phyloP scores from a whole-genome alignment of 2,113 vertebrate species.

The Oreochromis aureus region DNA sequence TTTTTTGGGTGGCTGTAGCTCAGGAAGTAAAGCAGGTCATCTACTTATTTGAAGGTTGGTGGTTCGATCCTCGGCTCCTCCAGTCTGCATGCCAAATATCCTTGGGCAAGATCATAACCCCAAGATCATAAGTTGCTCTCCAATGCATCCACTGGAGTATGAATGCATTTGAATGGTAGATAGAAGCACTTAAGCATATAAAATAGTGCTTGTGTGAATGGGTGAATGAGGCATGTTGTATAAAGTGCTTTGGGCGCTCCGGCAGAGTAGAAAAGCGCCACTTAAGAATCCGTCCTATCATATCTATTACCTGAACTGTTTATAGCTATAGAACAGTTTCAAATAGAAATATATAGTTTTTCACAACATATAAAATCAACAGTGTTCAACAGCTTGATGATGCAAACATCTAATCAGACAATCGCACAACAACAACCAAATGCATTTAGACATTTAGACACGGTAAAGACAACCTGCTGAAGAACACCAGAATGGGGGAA shows the following conservation, averaged over 20 bases:
- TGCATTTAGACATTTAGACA: background rate
- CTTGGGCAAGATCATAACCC: background rate
- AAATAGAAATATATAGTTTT: background rate
- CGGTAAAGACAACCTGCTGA: background rate
- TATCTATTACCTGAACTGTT: background rate
- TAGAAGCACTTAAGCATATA: background rate
- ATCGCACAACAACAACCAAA: background rate
- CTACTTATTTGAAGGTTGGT: background rate
- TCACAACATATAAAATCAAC: background rate
- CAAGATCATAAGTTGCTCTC: background rate
- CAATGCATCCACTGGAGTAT: background rate
- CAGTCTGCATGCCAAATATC: background rate
- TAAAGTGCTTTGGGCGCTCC: background rate
- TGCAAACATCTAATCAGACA: background rate
- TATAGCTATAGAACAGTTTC: background rate
- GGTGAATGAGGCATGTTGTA: background rate
- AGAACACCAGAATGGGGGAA: background rate
- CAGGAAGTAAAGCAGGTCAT: background rate
- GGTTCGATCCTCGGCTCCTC: background rate
- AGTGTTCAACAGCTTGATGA: background rate
- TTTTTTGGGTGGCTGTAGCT: background rate
- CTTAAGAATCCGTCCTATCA: background rate
- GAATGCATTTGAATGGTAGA: background rate
- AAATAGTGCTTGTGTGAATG: background rate
- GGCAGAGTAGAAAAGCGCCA: background rate